phyloP scores from a whole-genome alignment of 1,140 invertebrate genomes.

The Pseudachorutes palmiensis region DNA sequence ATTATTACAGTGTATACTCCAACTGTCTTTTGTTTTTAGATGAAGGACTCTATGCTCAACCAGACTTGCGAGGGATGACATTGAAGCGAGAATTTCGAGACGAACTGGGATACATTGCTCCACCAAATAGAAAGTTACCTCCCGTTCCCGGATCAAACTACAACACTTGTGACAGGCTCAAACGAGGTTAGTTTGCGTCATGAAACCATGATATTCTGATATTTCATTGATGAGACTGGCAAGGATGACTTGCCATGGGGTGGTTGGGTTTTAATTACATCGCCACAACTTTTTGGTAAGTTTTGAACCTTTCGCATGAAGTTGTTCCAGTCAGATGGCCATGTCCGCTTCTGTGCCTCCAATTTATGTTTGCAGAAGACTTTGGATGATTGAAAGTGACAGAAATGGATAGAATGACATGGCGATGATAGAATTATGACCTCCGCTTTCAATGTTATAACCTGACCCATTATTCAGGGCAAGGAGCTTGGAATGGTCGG shows the following conservation, averaged over 20 bases:
- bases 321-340: too few relatives aligned
- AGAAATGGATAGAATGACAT: background rate
- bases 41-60: constrained; percentile 65
- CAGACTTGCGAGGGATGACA: constrained; percentile 38
- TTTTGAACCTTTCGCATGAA: too few relatives aligned
- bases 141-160: constrained; percentile 85
- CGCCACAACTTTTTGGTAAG: too few relatives aligned
- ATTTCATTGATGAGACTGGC: background rate
- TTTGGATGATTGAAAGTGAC: background rate
- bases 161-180: constrained; percentile 85
- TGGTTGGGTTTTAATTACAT: too few relatives aligned
- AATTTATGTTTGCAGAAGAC: too few relatives aligned
- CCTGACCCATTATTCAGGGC: constrained; percentile 25
- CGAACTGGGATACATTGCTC: constrained; percentile 83
- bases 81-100: constrained; percentile 59
- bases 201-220: background rate
- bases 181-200: constrained; percentile 54
- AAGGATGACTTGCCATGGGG: background rate
- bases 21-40: constrained; percentile 52
- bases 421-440: background rate
- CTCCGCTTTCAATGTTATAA: constrained; percentile 35
- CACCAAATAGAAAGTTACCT: constrained; percentile 79
- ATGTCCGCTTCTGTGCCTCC: too few relatives aligned
- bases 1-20: too few relatives aligned
- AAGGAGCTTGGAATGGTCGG: constrained; percentile 35